Percentiles rank a stretch among this genome's conserved stretches.
Evolutionary conservation across 2,797 vertebrate species (phyloP).

Genomic region (Pangasius macronema): DNA sequence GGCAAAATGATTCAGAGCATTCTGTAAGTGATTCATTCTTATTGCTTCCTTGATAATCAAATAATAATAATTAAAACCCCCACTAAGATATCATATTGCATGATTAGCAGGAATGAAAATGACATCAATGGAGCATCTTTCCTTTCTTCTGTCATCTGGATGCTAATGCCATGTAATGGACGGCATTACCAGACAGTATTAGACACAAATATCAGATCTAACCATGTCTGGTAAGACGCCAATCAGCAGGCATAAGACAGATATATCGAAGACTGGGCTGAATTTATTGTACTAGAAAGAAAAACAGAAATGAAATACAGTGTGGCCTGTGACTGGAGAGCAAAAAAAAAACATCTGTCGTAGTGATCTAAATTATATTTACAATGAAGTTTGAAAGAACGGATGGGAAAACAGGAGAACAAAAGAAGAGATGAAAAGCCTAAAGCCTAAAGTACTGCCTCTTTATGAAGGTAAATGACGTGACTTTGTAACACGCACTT

Average conservation of each 20-base stretch:
- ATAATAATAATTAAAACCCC: not conserved
- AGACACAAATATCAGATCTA: slow-evolving; percentile 94
- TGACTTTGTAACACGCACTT: slow-evolving; percentile 41
- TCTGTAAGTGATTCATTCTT: not conserved
- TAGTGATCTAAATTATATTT: slow-evolving; percentile 10
- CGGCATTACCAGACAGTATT: slow-evolving; percentile 99
- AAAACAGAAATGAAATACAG: not conserved
- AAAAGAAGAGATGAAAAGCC: slow-evolving; percentile 33
- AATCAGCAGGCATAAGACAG: slow-evolving; percentile 79
- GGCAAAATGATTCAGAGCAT: not conserved
- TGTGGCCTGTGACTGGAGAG: not conserved
- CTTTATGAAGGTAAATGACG: slow-evolving; percentile 46
- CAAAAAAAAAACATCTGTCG: not conserved
- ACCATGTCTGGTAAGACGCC: slow-evolving; percentile 99
- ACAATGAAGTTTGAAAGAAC: slow-evolving; percentile 38
- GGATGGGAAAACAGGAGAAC: slow-evolving; percentile 39
- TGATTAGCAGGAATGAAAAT: slow-evolving; percentile 29
- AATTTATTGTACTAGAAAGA: not conserved
- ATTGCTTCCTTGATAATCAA: not conserved
- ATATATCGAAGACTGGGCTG: not conserved
- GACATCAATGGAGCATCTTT: not conserved
- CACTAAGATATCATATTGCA: slow-evolving; percentile 4
- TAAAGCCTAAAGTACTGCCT: slow-evolving; percentile 28
- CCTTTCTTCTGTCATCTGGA: slow-evolving; percentile 60
- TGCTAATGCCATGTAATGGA: slow-evolving; percentile 81